Evolutionary conservation across 2,113 vertebrate species (phyloP).

Genomic region (Pomatostomus ruficeps): DNA sequence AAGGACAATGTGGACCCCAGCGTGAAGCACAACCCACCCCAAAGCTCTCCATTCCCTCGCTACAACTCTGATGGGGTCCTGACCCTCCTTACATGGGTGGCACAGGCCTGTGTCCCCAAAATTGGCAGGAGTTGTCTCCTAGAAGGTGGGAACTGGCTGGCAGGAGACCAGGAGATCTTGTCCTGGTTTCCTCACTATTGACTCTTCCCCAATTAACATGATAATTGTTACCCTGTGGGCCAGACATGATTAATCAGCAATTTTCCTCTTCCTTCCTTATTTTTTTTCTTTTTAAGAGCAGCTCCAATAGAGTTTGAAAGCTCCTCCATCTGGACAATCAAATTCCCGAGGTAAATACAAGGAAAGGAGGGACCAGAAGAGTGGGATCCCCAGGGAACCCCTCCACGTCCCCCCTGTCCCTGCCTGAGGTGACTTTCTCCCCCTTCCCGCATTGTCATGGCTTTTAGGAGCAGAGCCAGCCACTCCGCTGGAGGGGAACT

Average conservation of each 20-base stretch:
- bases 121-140: neutral
- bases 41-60: neutral
- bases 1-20: neutral
- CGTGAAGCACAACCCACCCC: neutral
- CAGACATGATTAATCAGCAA: slow-evolving; percentile 65
- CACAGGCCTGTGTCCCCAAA: neutral
- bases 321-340: slow-evolving; percentile 40
- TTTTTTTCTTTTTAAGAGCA: neutral
- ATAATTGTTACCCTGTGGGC: slow-evolving; percentile 1
- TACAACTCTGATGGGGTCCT: neutral
- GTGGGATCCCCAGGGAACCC: slow-evolving; percentile 8
- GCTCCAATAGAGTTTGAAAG: neutral
- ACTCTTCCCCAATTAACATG: slow-evolving; percentile 1
- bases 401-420: neutral
- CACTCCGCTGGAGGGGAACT: neutral
- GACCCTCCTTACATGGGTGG: neutral
- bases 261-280: neutral
- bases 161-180: neutral
- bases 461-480: slow-evolving; percentile 54
- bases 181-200: neutral
- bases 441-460: slow-evolving; percentile 6
- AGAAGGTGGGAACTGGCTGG: neutral
- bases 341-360: slow-evolving; percentile 28
- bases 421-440: slow-evolving; percentile 28
- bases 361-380: slow-evolving; percentile 3